phyloP scores from a whole-genome alignment of 1,140 invertebrate genomes.

The Leptinotarsa texana region DNA sequence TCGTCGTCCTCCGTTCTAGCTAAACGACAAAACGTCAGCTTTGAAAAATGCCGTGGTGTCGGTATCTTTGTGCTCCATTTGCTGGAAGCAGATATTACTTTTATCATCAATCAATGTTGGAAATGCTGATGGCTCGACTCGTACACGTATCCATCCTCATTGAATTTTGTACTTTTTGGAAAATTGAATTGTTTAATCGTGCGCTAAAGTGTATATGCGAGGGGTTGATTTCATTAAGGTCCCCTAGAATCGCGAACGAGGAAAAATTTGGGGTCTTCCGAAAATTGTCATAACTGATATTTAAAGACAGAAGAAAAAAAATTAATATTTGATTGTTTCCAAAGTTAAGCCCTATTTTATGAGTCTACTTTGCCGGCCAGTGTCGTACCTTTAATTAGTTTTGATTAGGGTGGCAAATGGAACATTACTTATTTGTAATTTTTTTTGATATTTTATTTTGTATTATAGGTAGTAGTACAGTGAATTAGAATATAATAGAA shows the following conservation, averaged over 20 bases:
- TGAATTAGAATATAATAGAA: too few relatives aligned
- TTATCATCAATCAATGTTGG: conserved; percentile 1
- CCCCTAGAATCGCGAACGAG: too few relatives aligned
- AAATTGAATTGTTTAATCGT: conserved; percentile 4
- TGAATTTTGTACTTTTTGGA: neutral
- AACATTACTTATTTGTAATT: too few relatives aligned
- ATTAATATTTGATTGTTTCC: too few relatives aligned
- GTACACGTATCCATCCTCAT: neutral
- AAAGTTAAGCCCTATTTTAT: too few relatives aligned
- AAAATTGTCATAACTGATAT: too few relatives aligned
- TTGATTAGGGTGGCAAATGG: too few relatives aligned
- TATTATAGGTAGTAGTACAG: too few relatives aligned
- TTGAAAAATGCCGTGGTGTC: conserved; percentile 15
- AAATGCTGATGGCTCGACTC: neutral
- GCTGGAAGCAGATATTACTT: conserved; percentile 5
- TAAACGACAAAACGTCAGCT: conserved; percentile 16
- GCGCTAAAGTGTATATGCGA: neutral
- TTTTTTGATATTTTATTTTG: too few relatives aligned
- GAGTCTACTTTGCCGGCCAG: too few relatives aligned
- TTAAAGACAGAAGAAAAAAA: too few relatives aligned
- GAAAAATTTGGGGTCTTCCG: neutral
- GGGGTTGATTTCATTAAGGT: neutral
- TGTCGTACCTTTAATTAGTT: too few relatives aligned
- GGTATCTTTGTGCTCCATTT: neutral
- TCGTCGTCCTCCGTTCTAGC: conserved; percentile 5